Base-by-base conservation (phyloP, 2,888 invertebrate genomes). In the Biston betularia region DNA sequence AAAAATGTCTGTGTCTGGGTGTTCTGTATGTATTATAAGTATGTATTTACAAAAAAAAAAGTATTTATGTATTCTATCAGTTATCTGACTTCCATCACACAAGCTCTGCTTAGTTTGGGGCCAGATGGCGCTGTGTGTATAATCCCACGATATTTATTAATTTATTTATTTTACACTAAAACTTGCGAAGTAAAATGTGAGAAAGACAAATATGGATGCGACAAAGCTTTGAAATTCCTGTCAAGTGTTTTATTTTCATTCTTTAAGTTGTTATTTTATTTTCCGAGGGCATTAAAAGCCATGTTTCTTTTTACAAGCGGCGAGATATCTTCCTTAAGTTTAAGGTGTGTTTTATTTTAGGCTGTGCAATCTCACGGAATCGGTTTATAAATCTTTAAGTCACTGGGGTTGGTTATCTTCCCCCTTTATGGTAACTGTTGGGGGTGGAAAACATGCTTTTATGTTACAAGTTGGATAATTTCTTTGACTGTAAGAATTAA, bases 321-420 rank as follows among this genome's bases (percentile, higher is more conserved):
- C 48, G 67, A 71, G 68, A 63, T 68, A 69, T 69, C 64, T 71
- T 65, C 55, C 33, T 50, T 63, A 57, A 50, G 48, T 60, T 68
- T 68, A 65, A 74, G 60, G 62, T 64, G 62, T 65, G 66, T 63
- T 69, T 72, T 72, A 68, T 71, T 72, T 67, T 46, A 55, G 55
- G 49, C 44, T 58, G 55, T 60, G 50, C 69, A 69, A 72, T 74
- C 70, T 72, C 68, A 46, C 58, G 57, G 63, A 59, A 65, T 64
- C 58, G 34, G 44, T 58, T 64, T 58, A 58, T 64, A 64, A 64
- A 64, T 64, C 63, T 57, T 64, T 58, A 46, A 46, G 34, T 50
- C 63, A 57, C 58, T 50, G 63, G 50, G 44, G 63, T 38, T 40
- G 40, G 48, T 54, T 64, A 64, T 58, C 64, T 64, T 45, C 46